Evolutionary conservation across 2,113 vertebrate genomes (phyloP), one percentile per base, ranked within the genome.

Genomic region (Rhodinocichla rosea): DNA sequence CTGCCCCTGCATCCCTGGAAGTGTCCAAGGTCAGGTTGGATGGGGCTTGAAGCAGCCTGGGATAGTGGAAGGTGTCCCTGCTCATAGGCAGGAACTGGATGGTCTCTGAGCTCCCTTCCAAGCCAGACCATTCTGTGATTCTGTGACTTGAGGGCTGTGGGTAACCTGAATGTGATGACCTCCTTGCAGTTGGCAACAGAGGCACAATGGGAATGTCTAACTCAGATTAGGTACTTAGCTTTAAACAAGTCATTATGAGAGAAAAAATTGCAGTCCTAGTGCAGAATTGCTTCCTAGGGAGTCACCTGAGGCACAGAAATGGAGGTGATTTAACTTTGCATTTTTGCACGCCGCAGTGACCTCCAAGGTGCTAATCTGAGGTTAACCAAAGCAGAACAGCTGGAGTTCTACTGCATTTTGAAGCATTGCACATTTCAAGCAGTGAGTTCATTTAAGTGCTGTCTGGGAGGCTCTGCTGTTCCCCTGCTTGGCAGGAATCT

Each of bases 401-500:
- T 82, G 91, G 87, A 86, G 63, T 74, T 69, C 44, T 44, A 0
- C 73, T 52, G 69, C 44, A n/a, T 65, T 75, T 67, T 81, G 89
- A 76, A 53, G 74, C 57, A 69, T 2, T 52, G 37, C 75, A 70
- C 45, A 4, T 94, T 93, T 79, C 52, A 73, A 80, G 74, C 65
- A 57, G 53, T 1, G 63, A 91, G 81, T 87, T 94, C 87, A 55
- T 88, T 78, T 39, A 27, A 74, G 91, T 63, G 83, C 83, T 69
- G 71, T 28, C 89, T 92, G 89, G 73, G 92, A 74, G 87, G 83
- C 76, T 82, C 81, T 37, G 91, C 89, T 60, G 83, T n/a, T 94
- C 92, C 87, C 3, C n/a, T 68, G 81, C 81, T 95, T 91, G 91
- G 81, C 94, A 96, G 87, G 77, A 79, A 85, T 89, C 94, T 94